Evolutionary conservation across 2,113 vertebrate species (phyloP).

Genomic region (Eurypyga helias): DNA sequence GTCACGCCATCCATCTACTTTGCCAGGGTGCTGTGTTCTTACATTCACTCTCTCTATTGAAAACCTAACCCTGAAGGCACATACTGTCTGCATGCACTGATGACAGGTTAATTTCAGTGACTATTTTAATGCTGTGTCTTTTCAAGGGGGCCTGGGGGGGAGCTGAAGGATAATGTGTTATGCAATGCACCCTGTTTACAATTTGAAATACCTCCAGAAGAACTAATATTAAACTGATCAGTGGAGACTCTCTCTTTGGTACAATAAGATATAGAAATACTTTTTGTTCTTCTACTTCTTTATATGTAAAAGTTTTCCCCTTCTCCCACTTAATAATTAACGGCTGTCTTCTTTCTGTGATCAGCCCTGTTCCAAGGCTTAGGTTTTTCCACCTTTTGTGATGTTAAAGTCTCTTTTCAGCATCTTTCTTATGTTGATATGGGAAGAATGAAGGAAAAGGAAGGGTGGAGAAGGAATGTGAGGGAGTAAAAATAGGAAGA

Average conservation of each 20-base stretch:
- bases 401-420: background rate
- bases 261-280: background rate
- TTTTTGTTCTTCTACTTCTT: background rate
- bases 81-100: background rate
- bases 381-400: background rate
- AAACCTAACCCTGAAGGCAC: background rate
- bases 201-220: background rate
- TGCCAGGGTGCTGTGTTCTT: background rate
- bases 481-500: background rate
- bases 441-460: background rate
- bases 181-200: background rate
- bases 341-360: background rate
- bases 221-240: background rate
- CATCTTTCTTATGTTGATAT: background rate
- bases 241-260: background rate
- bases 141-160: background rate
- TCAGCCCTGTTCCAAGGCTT: background rate
- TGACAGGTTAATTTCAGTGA: background rate
- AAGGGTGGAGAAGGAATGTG: background rate
- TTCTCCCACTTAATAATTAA: background rate
- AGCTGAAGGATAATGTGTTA: background rate
- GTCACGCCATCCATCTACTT: background rate
- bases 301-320: background rate
- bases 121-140: background rate
- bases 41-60: background rate